Conservation (phyloP, 2,797 vertebrate species). For the Cossypha dichroa region DNA sequence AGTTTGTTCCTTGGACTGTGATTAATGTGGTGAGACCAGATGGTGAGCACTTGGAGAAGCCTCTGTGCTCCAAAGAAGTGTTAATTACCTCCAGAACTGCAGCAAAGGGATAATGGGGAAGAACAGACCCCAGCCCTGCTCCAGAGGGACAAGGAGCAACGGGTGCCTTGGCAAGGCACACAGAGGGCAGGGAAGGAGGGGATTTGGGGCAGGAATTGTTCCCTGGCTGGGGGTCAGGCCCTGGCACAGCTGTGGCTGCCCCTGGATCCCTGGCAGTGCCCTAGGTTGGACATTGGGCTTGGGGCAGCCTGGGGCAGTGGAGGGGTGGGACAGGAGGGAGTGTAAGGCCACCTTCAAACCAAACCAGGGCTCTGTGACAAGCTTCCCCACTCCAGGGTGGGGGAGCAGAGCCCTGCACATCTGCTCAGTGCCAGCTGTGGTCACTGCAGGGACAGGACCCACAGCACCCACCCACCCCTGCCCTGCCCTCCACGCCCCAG, state of each 20-base stretch:
- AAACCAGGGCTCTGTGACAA: rapidly evolving
- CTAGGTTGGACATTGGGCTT: not conserved
- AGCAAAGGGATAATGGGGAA: not conserved
- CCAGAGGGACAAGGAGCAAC: not conserved
- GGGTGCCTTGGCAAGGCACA: not conserved
- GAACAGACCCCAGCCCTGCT: not conserved
- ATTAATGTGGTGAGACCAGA: constrained; percentile 49
- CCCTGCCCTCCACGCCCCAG: rapidly evolving
- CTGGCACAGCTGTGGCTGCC: not conserved
- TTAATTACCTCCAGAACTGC: constrained; percentile 9
- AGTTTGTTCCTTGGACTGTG: constrained; percentile 37
- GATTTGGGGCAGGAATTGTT: rapidly evolving
- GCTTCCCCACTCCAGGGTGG: rapidly evolving
- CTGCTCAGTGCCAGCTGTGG: rapidly evolving
- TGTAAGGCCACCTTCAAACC: not conserved
- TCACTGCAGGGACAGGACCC: not conserved
- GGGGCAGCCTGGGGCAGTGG: not conserved
- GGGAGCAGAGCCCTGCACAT: rapidly evolving
- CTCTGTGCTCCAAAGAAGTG: constrained; percentile 1
- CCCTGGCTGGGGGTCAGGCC: rapidly evolving
- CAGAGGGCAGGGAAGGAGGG: not conserved
- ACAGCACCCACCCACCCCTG: not conserved
- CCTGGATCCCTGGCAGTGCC: not conserved
- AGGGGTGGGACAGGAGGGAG: not conserved
- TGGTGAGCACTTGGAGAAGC: constrained; percentile 29